Conservation (phyloP, 2,888 invertebrate species). For the Machimus rusticus region DNA sequence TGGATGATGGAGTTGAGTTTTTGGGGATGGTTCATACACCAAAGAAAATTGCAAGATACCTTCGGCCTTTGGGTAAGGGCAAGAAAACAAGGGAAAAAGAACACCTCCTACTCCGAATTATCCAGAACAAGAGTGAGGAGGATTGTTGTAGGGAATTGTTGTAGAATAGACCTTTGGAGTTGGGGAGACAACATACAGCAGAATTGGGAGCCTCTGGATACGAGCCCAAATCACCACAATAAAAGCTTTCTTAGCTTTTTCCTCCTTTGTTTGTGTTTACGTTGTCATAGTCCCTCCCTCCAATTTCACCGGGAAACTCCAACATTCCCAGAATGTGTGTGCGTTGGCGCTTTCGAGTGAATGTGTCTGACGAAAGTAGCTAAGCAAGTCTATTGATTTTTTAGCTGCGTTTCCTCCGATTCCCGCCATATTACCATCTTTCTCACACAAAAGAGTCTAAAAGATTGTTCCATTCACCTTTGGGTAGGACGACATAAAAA, state of each 20-base stretch:
- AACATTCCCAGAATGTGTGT: background rate
- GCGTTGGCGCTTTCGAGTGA: constrained; percentile 3
- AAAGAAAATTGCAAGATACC: constrained; percentile 5
- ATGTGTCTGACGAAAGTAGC: background rate
- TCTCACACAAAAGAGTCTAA: background rate
- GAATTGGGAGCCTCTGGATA: background rate
- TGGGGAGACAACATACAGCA: background rate
- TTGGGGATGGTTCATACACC: background rate
- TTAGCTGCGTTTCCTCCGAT: constrained; percentile 4
- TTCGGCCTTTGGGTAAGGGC: background rate
- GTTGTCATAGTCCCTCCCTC: constrained; percentile 20
- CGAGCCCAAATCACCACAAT: constrained; percentile 31
- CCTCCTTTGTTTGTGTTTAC: constrained; percentile 21
- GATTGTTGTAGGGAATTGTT: background rate
- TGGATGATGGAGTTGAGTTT: background rate
- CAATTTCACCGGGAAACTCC: background rate
- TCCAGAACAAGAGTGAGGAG: background rate
- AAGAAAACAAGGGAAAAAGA: background rate
- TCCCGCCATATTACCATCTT: constrained; percentile 12
- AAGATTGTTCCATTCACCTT: constrained; percentile 32
- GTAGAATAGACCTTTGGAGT: background rate
- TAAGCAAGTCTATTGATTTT: constrained; percentile 32
- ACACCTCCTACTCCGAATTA: background rate
- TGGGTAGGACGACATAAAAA: background rate
- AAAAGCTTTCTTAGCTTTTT: constrained; percentile 35